A percentile compares a stretch with the other conserved stretches of the same genome.
phyloP scores from a whole-genome alignment of 2,797 vertebrate species.

The Muscicapa comitata region DNA sequence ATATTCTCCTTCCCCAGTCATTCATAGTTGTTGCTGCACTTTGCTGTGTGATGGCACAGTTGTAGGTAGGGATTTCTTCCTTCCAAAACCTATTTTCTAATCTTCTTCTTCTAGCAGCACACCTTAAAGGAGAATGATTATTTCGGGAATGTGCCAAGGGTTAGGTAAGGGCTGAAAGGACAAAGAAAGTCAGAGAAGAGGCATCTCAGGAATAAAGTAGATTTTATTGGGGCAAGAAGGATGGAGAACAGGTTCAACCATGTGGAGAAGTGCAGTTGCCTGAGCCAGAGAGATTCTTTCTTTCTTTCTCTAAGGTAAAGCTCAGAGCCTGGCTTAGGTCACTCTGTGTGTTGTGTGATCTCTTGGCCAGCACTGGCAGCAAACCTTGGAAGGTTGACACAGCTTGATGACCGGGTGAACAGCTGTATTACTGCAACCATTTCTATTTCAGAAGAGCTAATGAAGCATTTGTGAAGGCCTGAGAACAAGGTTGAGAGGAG shows the following conservation, averaged over 20 bases:
- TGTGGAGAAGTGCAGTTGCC: background rate
- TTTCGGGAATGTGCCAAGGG: background rate
- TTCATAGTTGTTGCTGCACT: background rate
- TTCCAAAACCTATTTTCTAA: background rate
- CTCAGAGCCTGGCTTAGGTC: background rate
- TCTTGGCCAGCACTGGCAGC: fast-evolving
- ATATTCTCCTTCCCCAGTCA: background rate
- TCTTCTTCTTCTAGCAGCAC: background rate
- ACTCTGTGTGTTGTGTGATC: background rate
- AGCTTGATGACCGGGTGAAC: background rate
- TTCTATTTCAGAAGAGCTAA: slow-evolving; percentile 10
- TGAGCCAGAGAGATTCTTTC: background rate
- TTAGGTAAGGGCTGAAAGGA: background rate
- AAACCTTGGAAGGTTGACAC: background rate
- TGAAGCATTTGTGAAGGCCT: background rate
- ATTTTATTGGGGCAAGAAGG: background rate
- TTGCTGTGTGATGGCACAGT: background rate
- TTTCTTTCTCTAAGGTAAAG: background rate
- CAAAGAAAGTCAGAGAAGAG: background rate
- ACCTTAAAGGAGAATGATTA: background rate
- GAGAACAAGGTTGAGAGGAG: background rate
- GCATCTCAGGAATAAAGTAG: background rate
- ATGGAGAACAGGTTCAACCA: background rate
- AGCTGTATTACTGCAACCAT: background rate
- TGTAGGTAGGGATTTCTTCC: background rate